Conservation (phyloP, 1,140 invertebrate genomes). For the Zaprionus inermis region DNA sequence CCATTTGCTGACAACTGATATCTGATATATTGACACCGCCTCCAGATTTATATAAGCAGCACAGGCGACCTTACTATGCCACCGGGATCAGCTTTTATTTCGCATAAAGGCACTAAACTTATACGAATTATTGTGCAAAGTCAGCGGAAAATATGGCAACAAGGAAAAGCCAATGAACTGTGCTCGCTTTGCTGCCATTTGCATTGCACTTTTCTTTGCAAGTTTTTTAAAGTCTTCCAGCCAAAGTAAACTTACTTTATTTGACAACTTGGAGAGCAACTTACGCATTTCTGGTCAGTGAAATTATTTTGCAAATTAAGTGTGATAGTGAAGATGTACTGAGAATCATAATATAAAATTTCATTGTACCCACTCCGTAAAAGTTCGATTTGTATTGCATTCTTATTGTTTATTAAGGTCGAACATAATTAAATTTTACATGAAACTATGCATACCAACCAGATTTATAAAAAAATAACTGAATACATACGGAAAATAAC, state of each 20-base stretch:
- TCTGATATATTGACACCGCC: conserved; percentile 1
- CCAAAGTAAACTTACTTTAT: background rate
- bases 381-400: background rate
- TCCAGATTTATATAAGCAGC: conserved; percentile 14
- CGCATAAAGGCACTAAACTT: background rate
- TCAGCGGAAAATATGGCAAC: conserved; percentile 1
- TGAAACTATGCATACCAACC: background rate
- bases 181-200: background rate
- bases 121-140: conserved; percentile 5
- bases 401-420: background rate
- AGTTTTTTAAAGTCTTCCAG: background rate
- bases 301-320: background rate
- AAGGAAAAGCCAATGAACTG: background rate
- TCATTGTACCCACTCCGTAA: no score
- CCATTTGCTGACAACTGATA: background rate
- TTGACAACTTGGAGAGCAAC: background rate
- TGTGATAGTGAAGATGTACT: no score
- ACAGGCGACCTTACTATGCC: background rate
- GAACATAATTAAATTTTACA: background rate
- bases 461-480: background rate
- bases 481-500: background rate
- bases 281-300: background rate
- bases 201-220: background rate
- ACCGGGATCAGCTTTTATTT: background rate
- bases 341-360: no score